A percentile compares a stretch with the other conserved stretches of the same genome.
Conservation (phyloP, 1,140 invertebrate genomes). For the Drosophila suzukii region DNA sequence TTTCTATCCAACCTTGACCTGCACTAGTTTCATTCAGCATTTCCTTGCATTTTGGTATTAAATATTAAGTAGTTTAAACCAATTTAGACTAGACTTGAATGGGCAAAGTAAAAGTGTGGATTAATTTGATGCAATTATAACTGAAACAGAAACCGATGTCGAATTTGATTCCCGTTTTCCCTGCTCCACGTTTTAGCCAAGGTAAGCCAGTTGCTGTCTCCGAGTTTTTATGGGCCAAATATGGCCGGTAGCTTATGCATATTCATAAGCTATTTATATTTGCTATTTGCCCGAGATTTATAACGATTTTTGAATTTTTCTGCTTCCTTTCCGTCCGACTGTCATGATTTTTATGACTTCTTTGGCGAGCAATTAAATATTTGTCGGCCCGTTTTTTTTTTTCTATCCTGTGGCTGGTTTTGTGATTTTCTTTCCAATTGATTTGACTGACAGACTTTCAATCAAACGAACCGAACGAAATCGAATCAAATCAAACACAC, state of each 20-base stretch:
- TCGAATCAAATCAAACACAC: slow-evolving; percentile 21
- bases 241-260: slow-evolving; percentile 63
- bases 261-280: slow-evolving; percentile 62
- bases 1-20: slow-evolving; percentile 21
- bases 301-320: slow-evolving; percentile 38
- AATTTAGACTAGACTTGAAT: slow-evolving; percentile 29
- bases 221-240: slow-evolving; percentile 68
- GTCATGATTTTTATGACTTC: slow-evolving; percentile 54
- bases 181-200: slow-evolving; percentile 38
- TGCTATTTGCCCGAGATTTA: slow-evolving; percentile 56
- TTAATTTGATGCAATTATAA: slow-evolving; percentile 36
- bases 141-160: slow-evolving; percentile 27
- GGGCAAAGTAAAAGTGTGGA: slow-evolving; percentile 32
- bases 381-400: slow-evolving; percentile 29
- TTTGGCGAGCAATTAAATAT: slow-evolving; percentile 55
- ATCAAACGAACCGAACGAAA: slow-evolving; percentile 50
- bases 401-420: slow-evolving; percentile 14
- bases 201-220: slow-evolving; percentile 61
- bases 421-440: slow-evolving; percentile 44
- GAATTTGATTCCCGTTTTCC: slow-evolving; percentile 7
- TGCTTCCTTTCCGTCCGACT: slow-evolving; percentile 4
- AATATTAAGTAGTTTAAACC: slow-evolving; percentile 1
- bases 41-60: background rate
- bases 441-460: slow-evolving; percentile 53
- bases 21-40: background rate